A percentile compares a stretch with the other conserved stretches of the same genome.
These are phyloP conservation scores for Seriola aureovittata DNA, from an alignment of 2,113 vertebrate species.

Conservation along the genomic window DNA sequence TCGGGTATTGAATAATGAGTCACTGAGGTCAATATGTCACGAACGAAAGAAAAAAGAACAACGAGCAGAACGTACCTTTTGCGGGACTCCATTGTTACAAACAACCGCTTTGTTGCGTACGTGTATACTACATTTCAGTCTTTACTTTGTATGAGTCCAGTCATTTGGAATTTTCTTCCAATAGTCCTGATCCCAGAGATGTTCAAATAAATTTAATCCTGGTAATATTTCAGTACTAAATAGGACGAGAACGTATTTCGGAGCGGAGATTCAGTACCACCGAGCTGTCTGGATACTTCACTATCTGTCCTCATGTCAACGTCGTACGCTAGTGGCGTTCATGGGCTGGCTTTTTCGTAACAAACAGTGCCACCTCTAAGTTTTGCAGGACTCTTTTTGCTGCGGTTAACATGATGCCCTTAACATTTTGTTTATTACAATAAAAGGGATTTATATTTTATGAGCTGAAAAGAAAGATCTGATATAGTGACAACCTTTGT, in stretches of 20 bases:
- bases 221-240: rapidly evolving
- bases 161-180: not conserved
- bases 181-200: rapidly evolving
- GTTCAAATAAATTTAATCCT: rapidly evolving
- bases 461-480: no score
- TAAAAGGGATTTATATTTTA: no score
- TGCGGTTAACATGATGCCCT: not conserved
- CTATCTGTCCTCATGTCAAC: not conserved
- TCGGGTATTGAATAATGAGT: constrained; percentile 82
- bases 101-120: not conserved
- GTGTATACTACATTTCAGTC: no score
- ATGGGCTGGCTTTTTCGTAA: rapidly evolving
- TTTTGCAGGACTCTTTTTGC: not conserved
- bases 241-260: not conserved
- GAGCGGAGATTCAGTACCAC: not conserved
- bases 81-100: not conserved
- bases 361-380: constrained; percentile 35
- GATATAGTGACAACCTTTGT: no score
- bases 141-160: not conserved
- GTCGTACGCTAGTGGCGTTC: not conserved
- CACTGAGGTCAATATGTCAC: constrained; percentile 23
- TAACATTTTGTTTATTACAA: no score
- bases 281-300: not conserved
- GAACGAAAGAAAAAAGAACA: not conserved
- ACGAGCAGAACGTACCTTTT: constrained; percentile 7